Percentiles rank a stretch among this genome's conserved stretches.
Evolutionary conservation across 2,113 vertebrate genomes (phyloP).

Genomic region (Macrotis lagotis): DNA sequence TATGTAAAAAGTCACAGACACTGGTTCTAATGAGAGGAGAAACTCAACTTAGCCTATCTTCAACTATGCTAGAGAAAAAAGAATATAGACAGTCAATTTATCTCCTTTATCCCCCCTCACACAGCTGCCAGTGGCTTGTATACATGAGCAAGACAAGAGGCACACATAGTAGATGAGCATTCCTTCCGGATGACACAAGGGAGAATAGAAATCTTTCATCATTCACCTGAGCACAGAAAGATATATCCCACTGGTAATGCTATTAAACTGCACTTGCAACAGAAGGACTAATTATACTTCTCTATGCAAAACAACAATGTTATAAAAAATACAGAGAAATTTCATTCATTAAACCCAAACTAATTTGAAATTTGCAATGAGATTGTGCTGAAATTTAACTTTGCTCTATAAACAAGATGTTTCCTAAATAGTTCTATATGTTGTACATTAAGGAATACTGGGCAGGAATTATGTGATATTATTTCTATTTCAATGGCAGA

Average conservation of each 20-base stretch:
- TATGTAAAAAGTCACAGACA: neutral
- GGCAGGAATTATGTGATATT: neutral
- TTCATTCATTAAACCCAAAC: constrained; percentile 47
- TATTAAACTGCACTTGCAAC: neutral
- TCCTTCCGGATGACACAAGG: neutral
- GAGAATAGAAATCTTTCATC: neutral
- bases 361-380: constrained; percentile 52
- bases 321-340: constrained; percentile 43
- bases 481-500: neutral
- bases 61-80: neutral
- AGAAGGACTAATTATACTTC: neutral
- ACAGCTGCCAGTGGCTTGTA: neutral
- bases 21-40: neutral
- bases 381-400: neutral
- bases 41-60: neutral
- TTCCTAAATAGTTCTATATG: constrained; percentile 25
- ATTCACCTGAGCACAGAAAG: constrained; percentile 1
- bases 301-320: constrained; percentile 33
- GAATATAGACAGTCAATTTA: neutral
- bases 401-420: neutral
- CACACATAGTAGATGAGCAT: neutral
- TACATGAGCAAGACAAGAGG: neutral
- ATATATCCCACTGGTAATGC: neutral
- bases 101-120: neutral
- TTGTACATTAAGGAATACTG: neutral